Conservation (phyloP, 2,797 vertebrate genomes). For the Aplochiton taeniatus region DNA sequence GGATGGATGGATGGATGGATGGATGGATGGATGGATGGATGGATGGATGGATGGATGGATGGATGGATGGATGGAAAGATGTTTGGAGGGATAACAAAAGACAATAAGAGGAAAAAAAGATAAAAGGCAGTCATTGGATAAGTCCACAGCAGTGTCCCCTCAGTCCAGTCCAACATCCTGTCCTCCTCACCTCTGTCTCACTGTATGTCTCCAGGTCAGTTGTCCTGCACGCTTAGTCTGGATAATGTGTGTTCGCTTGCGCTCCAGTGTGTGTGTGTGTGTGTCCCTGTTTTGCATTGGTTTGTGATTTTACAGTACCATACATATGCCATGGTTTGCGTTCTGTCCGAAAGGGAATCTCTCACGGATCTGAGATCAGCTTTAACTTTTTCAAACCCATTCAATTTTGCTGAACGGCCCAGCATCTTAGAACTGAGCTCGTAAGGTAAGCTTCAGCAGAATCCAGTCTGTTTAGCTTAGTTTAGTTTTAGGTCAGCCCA, state of each 20-base stretch:
- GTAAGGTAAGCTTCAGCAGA: too few species aligned
- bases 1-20: not conserved
- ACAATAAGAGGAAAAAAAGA: too few species aligned
- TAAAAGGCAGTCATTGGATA: too few species aligned
- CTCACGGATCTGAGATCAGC: too few species aligned
- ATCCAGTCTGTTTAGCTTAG: too few species aligned
- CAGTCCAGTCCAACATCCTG: not conserved
- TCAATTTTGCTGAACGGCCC: too few species aligned
- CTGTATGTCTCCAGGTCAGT: not conserved
- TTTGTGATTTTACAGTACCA: too few species aligned
- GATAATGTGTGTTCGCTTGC: not conserved
- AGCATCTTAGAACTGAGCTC: too few species aligned
- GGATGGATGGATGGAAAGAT: not conserved
- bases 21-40: not conserved
- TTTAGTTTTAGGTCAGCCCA: too few species aligned
- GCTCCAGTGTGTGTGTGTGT: not conserved
- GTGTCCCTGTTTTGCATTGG: not conserved
- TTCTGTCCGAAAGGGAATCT: not conserved
- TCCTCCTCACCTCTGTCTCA: not conserved
- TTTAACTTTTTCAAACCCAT: too few species aligned
- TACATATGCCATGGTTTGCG: constrained; percentile 7
- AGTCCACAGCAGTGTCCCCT: not conserved
- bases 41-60: not conserved
- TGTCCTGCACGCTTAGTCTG: constrained; percentile 4
- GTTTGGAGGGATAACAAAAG: too few species aligned